phyloP scores from a whole-genome alignment of 2,113 vertebrate species.

The human (Homo sapiens) region DNA sequence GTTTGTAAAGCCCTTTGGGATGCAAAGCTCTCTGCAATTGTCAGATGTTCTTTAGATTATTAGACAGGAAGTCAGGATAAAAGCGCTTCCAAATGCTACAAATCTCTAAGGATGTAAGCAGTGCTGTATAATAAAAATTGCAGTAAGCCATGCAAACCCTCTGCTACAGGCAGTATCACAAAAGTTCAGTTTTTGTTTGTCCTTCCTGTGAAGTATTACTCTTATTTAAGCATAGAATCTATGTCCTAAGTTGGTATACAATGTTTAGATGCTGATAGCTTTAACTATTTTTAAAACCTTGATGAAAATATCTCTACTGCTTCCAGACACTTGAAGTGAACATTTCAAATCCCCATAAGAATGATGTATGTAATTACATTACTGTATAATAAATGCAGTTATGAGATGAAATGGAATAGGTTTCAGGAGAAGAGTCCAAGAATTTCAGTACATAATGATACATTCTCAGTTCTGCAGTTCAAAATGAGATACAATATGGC shows the following conservation, averaged over 20 bases:
- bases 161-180: neutral
- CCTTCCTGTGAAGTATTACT: neutral
- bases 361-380: constrained; percentile 44
- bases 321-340: constrained; percentile 32
- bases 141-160: neutral
- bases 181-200: neutral
- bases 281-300: constrained; percentile 25
- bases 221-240: neutral
- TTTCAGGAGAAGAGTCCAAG: constrained; percentile 50
- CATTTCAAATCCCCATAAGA: constrained; percentile 49
- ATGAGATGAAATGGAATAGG: constrained; percentile 30
- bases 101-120: neutral
- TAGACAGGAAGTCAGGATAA: constrained; percentile 26
- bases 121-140: neutral
- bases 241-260: neutral
- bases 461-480: constrained; percentile 45
- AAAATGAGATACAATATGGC: constrained; percentile 47
- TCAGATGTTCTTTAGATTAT: constrained; percentile 39
- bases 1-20: neutral
- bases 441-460: constrained; percentile 37
- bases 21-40: neutral
- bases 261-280: neutral
- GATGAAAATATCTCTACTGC: constrained; percentile 10
- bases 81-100: neutral
- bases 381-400: constrained; percentile 48